Evolutionary conservation across 1,140 invertebrate species (phyloP).

Genomic region (Euura saliciscinereae): DNA sequence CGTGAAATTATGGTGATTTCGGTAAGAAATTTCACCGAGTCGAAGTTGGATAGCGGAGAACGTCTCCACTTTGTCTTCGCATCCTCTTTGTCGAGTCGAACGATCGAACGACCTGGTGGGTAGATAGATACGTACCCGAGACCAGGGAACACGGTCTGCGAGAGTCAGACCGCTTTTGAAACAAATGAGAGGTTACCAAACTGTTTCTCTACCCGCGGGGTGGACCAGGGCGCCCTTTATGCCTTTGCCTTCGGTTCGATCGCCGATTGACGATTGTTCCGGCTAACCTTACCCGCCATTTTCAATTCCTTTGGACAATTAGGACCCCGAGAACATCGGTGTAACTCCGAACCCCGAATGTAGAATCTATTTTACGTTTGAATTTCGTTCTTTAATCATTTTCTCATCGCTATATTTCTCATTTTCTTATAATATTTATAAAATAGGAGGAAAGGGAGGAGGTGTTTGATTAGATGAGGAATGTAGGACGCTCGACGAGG

Average conservation of each 20-base stretch:
- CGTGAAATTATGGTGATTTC: background rate
- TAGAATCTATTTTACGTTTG: no score
- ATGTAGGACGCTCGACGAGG: no score
- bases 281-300: background rate
- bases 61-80: background rate
- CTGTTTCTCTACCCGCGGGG: background rate
- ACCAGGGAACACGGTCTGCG: background rate
- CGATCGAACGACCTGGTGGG: no score
- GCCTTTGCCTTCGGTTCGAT: background rate
- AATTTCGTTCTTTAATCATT: no score
- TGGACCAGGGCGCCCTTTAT: background rate
- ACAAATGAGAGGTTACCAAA: conserved; percentile 5
- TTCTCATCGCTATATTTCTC: no score
- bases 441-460: no score
- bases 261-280: background rate
- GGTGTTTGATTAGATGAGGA: no score
- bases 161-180: background rate
- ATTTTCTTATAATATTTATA: no score
- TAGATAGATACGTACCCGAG: background rate
- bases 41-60: background rate
- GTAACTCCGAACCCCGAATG: no score
- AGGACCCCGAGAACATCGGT: no score
- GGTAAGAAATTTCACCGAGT: background rate
- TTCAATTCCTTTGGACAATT: background rate
- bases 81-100: background rate